phyloP scores from a whole-genome alignment of 2,797 vertebrate species.

The Chelon labrosus region DNA sequence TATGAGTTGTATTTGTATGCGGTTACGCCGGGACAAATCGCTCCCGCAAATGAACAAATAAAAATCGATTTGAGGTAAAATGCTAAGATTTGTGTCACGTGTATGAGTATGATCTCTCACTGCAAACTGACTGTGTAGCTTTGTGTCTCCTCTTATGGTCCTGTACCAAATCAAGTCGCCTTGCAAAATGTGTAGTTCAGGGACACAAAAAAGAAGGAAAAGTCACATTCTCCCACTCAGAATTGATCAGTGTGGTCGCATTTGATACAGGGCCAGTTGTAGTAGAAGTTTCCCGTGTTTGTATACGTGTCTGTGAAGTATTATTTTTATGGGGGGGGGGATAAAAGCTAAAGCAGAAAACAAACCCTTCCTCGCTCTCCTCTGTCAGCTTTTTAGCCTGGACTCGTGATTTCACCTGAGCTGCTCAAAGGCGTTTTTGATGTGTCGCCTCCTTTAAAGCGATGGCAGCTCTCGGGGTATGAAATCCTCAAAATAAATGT shows the following conservation, averaged over 20 bases:
- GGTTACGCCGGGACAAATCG: conserved; percentile 45
- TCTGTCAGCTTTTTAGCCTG: conserved; percentile 23
- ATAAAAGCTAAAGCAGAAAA: conserved; percentile 11
- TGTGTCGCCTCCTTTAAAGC: conserved; percentile 31
- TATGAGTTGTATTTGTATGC: conserved; percentile 60
- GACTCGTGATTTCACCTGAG: not conserved
- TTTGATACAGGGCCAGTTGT: conserved; percentile 6
- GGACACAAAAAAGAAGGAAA: not conserved
- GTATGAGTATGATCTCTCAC: conserved; percentile 39
- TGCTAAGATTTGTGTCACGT: conserved; percentile 40
- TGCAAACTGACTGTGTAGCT: conserved; percentile 12
- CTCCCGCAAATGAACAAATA: conserved; percentile 64
- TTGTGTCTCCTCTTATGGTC: conserved; percentile 13
- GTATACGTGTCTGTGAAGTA: conserved; percentile 25
- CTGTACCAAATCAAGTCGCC: conserved; percentile 11
- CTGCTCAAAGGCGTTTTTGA: conserved; percentile 26
- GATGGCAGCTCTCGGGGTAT: conserved; percentile 13
- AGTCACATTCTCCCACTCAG: not conserved
- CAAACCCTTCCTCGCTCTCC: conserved; percentile 12
- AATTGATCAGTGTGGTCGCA: not conserved
- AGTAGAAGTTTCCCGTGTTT: not conserved
- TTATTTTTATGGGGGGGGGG: conserved; percentile 10
- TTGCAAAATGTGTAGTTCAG: conserved; percentile 5
- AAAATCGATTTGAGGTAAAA: conserved; percentile 65
- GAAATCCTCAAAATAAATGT: conserved; percentile 15